phyloP scores from a whole-genome alignment of 2,888 invertebrate genomes.

The Rhingia campestris region DNA sequence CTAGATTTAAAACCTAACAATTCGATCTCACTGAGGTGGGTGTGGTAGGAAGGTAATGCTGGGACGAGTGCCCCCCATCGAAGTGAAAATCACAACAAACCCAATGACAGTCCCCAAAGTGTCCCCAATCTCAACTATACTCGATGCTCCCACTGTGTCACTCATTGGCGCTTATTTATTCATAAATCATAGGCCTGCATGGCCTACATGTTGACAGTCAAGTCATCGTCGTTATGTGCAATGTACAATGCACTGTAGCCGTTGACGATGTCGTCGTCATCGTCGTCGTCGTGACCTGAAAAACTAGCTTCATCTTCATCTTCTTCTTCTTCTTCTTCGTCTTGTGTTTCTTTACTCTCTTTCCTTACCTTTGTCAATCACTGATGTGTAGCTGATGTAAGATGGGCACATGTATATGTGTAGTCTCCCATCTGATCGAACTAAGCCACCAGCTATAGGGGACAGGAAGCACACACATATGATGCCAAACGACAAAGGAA shows the following conservation, averaged over 20 bases:
- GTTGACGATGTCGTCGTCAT: conserved; percentile 5
- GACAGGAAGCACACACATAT: conserved; percentile 25
- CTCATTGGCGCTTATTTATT: conserved; percentile 66
- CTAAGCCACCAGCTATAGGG: conserved; percentile 39
- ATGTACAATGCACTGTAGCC: conserved; percentile 2
- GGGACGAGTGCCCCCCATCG: conserved; percentile 29
- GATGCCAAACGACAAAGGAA: conserved; percentile 13
- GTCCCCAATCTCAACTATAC: conserved; percentile 53
- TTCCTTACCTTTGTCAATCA: conserved; percentile 42
- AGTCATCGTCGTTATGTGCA: conserved; percentile 14
- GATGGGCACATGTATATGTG: conserved; percentile 27
- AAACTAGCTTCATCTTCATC: conserved; percentile 28
- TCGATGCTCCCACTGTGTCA: conserved; percentile 24
- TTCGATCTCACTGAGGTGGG: conserved; percentile 45
- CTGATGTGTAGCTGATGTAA: conserved; percentile 57
- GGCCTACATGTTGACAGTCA: conserved; percentile 63
- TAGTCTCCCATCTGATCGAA: conserved; percentile 47
- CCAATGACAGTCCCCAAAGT: conserved; percentile 50
- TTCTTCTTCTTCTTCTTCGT: conserved; percentile 19
- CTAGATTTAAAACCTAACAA: conserved; percentile 16
- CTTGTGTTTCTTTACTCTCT: not conserved
- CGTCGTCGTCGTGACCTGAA: conserved; percentile 53
- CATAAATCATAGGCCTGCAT: conserved; percentile 67
- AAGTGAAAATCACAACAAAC: conserved; percentile 55
- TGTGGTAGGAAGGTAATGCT: conserved; percentile 23